phyloP scores from a whole-genome alignment of 1,140 invertebrate species.

The Drosophila punjabiensis region DNA sequence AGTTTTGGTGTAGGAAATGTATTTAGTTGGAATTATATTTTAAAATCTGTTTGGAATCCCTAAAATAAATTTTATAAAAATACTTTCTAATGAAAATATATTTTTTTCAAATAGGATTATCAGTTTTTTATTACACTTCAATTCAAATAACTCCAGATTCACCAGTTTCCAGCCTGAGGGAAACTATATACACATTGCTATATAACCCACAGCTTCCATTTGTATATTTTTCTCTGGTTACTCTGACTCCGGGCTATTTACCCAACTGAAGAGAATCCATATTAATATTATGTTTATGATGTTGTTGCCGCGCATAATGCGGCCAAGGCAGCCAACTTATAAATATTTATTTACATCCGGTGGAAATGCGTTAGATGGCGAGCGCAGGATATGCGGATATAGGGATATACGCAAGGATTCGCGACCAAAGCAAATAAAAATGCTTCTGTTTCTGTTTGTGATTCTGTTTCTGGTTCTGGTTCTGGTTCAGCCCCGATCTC shows the following conservation, averaged over 20 bases:
- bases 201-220: not conserved
- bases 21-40: not conserved
- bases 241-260: constrained; percentile 50
- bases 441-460: not conserved
- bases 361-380: constrained; percentile 53
- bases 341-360: constrained; percentile 80
- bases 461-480: not conserved
- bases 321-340: constrained; percentile 72
- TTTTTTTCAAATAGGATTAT: not conserved
- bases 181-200: not conserved
- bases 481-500: constrained; percentile 8
- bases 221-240: not conserved
- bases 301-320: constrained; percentile 53
- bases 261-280: constrained; percentile 54
- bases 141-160: not conserved
- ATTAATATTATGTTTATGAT: constrained; percentile 62
- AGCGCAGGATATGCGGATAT: not conserved
- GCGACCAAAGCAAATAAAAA: constrained; percentile 76
- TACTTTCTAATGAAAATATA: no score
- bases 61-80: no score
- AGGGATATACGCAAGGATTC: constrained; percentile 36
- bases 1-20: no score
- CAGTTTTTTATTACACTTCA: no score
- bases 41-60: not conserved
- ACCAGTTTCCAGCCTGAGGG: not conserved